These are phyloP conservation scores for Bubo blakistoni DNA, from an alignment of 2,113 vertebrate genomes.

Conservation along the genomic window DNA sequence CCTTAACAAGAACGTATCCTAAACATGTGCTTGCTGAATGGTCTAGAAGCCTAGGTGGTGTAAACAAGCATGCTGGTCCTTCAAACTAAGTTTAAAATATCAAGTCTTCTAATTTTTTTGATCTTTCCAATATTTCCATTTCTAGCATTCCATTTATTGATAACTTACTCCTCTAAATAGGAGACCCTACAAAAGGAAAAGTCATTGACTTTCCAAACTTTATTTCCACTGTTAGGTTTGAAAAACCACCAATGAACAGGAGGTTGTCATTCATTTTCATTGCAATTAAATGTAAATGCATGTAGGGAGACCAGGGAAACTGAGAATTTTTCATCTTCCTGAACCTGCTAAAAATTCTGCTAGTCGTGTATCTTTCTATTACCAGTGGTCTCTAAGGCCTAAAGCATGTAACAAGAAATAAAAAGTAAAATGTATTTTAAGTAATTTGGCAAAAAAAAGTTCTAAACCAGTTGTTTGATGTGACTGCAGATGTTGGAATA, in stretches of 20 bases:
- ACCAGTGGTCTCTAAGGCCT: neutral
- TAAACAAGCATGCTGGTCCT: neutral
- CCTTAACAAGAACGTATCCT: neutral
- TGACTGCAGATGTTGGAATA: neutral
- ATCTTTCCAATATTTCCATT: neutral
- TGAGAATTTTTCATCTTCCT: neutral
- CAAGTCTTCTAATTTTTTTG: neutral
- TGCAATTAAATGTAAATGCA: neutral
- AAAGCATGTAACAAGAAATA: neutral
- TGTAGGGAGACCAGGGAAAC: neutral
- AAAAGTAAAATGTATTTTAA: neutral
- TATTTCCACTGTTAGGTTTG: neutral
- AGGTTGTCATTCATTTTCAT: neutral
- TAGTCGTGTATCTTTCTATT: neutral
- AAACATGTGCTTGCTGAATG: neutral
- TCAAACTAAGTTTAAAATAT: neutral
- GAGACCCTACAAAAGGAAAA: neutral
- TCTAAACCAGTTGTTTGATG: neutral
- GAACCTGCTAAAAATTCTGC: neutral
- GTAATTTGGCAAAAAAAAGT: neutral
- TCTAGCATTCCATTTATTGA: neutral
- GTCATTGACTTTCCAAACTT: neutral
- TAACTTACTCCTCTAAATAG: neutral
- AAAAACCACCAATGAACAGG: neutral
- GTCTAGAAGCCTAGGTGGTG: neutral